phyloP scores from a whole-genome alignment of 2,797 vertebrate species.

The Chiropotes sagulatus region DNA sequence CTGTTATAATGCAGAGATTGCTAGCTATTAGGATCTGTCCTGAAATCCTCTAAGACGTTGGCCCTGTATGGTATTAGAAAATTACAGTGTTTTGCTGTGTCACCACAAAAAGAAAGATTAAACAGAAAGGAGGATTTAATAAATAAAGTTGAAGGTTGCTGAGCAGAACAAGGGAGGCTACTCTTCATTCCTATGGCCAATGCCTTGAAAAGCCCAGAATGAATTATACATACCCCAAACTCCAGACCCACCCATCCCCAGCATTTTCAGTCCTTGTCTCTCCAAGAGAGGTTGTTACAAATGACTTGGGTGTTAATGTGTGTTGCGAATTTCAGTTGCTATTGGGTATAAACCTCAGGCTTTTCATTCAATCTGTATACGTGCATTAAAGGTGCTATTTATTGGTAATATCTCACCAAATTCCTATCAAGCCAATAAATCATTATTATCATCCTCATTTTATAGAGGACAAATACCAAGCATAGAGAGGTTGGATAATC shows the following conservation, averaged over 20 bases:
- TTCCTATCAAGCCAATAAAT: not conserved
- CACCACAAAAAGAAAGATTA: conserved; percentile 68
- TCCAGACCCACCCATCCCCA: not conserved
- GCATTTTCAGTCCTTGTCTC: not conserved
- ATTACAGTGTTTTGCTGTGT: conserved; percentile 65
- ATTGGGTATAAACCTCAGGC: not conserved
- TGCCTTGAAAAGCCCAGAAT: conserved; percentile 47
- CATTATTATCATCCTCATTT: not conserved
- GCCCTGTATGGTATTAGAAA: conserved; percentile 59
- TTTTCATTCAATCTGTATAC: not conserved
- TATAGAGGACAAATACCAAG: not conserved
- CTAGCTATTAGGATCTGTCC: conserved; percentile 65
- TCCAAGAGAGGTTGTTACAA: not conserved
- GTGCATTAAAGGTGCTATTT: not conserved
- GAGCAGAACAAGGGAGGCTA: conserved; percentile 23
- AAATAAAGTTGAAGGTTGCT: conserved; percentile 72
- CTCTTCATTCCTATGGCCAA: conserved; percentile 10
- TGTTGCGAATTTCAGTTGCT: not conserved
- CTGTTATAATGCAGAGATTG: conserved; percentile 47
- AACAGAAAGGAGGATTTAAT: conserved; percentile 62
- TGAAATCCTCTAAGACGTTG: conserved; percentile 62
- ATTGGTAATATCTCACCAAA: not conserved
- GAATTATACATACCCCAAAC: not conserved
- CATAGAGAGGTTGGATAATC: not conserved
- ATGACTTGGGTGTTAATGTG: not conserved